These are phyloP conservation scores for Ochropleura plecta DNA, from an alignment of 2,888 invertebrate genomes.

Conservation along the genomic window DNA sequence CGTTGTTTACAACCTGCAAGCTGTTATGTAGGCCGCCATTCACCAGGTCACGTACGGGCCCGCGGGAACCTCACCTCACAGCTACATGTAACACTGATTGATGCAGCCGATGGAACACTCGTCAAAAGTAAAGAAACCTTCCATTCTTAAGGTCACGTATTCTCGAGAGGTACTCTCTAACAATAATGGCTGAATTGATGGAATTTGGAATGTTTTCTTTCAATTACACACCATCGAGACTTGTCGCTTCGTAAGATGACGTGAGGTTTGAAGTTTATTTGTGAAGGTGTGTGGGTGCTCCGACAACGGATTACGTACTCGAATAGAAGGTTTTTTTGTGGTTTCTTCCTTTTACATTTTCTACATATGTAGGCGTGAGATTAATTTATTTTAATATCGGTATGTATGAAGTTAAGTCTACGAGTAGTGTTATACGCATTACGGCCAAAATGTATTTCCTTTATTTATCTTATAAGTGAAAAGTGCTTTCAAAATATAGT, in stretches of 20 bases:
- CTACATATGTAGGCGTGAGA: constrained; percentile 22
- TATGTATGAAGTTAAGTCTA: neutral
- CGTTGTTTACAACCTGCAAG: constrained; percentile 88
- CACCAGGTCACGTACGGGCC: constrained; percentile 84
- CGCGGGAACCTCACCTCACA: constrained; percentile 73
- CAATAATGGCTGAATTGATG: constrained; percentile 76
- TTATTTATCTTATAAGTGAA: neutral
- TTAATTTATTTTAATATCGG: neutral
- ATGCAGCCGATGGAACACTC: constrained; percentile 76
- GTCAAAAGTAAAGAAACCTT: constrained; percentile 73
- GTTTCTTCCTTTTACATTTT: constrained; percentile 1
- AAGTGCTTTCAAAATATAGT: neutral
- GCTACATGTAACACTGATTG: constrained; percentile 79
- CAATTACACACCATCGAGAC: constrained; percentile 78
- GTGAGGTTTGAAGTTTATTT: constrained; percentile 68
- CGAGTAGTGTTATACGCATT: neutral
- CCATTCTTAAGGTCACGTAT: constrained; percentile 87
- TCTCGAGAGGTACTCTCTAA: constrained; percentile 85
- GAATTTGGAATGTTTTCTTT: constrained; percentile 85
- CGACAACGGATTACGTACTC: constrained; percentile 36
- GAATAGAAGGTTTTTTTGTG: constrained; percentile 17
- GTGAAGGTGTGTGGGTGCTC: constrained; percentile 56
- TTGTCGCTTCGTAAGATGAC: constrained; percentile 70
- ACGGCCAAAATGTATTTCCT: neutral
- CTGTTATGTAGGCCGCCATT: constrained; percentile 81